Evolutionary conservation across 2,113 vertebrate genomes (phyloP).

Genomic region (Haemorhous mexicanus): DNA sequence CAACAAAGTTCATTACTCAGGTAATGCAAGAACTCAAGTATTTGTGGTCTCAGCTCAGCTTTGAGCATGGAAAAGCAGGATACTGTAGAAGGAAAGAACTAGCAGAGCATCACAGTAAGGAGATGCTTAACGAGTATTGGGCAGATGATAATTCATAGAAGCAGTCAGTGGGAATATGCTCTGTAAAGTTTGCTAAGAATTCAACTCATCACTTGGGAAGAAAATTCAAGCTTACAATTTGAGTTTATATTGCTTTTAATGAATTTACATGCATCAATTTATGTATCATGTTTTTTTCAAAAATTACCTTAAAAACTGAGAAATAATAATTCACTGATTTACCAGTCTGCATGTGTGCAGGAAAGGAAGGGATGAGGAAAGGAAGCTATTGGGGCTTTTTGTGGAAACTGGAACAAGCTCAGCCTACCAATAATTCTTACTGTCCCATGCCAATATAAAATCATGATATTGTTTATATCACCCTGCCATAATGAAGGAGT

Average conservation of each 20-base stretch:
- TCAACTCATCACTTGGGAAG: not conserved
- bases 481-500: not conserved
- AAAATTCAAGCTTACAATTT: not conserved
- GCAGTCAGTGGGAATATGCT: not conserved
- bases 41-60: not conserved
- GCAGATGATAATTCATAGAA: rapidly evolving
- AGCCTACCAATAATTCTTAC: not conserved
- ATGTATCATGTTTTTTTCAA: not conserved
- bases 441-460: not conserved
- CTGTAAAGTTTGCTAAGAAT: not conserved
- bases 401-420: not conserved
- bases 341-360: not conserved
- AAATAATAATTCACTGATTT: not conserved
- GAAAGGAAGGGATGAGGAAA: not conserved
- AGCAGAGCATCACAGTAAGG: not conserved
- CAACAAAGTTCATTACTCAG: not conserved
- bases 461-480: not conserved
- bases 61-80: not conserved
- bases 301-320: not conserved
- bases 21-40: not conserved
- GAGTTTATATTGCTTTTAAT: not conserved
- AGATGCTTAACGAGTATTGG: not conserved
- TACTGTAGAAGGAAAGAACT: not conserved
- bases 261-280: not conserved
- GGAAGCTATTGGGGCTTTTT: not conserved